phyloP scores from a whole-genome alignment of 2,888 invertebrate species.

The Rutpela maculata region DNA sequence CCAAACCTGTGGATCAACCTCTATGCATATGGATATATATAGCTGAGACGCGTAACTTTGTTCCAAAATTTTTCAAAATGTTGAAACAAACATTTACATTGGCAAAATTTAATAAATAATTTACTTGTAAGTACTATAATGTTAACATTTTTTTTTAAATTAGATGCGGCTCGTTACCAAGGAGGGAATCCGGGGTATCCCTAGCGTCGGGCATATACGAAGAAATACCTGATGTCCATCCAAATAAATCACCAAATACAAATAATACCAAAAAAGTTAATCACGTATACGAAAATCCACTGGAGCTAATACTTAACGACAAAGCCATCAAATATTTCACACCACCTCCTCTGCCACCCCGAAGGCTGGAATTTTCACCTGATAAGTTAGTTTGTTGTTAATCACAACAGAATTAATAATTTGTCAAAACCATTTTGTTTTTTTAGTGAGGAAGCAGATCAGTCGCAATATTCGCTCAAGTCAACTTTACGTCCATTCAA shows the following conservation, averaged over 20 bases:
- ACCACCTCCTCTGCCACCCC: constrained; percentile 75
- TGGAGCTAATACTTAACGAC: constrained; percentile 69
- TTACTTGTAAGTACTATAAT: background rate
- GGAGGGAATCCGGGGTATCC: constrained; percentile 78
- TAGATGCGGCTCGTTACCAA: constrained; percentile 62
- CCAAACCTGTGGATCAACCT: too few relatives aligned
- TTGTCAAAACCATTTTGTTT: background rate
- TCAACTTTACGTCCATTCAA: constrained; percentile 51
- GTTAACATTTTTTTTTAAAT: constrained; percentile 25
- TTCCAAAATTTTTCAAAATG: too few relatives aligned
- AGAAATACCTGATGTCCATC: constrained; percentile 77
- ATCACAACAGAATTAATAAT: background rate
- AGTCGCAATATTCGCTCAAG: background rate
- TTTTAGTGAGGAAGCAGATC: constrained; percentile 9
- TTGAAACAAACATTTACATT: too few relatives aligned
- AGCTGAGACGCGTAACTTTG: too few relatives aligned
- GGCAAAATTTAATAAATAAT: background rate
- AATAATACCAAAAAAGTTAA: constrained; percentile 42
- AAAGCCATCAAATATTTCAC: constrained; percentile 57
- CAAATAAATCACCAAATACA: constrained; percentile 26
- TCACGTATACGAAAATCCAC: constrained; percentile 73
- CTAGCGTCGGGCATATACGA: constrained; percentile 81
- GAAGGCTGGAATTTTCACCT: constrained; percentile 63
- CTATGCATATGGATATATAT: too few relatives aligned
- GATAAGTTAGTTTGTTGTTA: constrained; percentile 57